These are phyloP conservation scores for Pteruthius melanotis DNA, from an alignment of 2,113 vertebrate species.

Conservation along the genomic window DNA sequence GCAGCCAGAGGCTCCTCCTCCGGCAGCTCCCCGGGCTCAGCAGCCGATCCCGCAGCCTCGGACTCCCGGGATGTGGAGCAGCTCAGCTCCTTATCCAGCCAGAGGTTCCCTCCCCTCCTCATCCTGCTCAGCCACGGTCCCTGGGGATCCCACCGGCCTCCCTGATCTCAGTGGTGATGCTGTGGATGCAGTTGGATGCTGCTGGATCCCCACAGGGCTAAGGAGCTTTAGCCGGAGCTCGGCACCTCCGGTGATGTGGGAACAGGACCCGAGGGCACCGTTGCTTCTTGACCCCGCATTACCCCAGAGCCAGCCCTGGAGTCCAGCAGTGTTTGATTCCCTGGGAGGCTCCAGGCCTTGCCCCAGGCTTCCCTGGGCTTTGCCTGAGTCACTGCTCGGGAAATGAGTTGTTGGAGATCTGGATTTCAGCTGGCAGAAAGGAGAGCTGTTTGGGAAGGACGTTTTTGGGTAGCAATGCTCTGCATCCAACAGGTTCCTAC, in stretches of 20 bases:
- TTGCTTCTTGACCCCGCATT: background rate
- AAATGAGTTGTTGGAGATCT: background rate
- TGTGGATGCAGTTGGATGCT: background rate
- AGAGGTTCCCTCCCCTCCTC: background rate
- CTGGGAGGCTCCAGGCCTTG: background rate
- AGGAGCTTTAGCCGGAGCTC: background rate
- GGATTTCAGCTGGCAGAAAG: background rate
- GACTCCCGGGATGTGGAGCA: background rate
- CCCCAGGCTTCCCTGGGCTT: background rate
- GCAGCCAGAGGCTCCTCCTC: background rate
- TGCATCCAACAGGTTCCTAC: background rate
- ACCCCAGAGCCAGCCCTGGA: background rate
- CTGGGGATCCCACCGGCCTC: background rate
- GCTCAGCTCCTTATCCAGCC: background rate
- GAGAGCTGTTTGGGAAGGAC: background rate
- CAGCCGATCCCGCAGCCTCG: background rate
- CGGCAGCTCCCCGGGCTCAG: background rate
- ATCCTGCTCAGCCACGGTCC: rapidly evolving
- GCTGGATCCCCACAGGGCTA: rapidly evolving
- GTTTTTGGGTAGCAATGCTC: background rate
- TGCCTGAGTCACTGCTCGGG: rapidly evolving
- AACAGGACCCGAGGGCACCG: background rate
- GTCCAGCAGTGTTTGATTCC: background rate
- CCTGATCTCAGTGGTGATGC: rapidly evolving
- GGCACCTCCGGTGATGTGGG: rapidly evolving